Evolutionary conservation across 2,797 vertebrate genomes (phyloP).

Genomic region (Macropus fuliginosus): DNA sequence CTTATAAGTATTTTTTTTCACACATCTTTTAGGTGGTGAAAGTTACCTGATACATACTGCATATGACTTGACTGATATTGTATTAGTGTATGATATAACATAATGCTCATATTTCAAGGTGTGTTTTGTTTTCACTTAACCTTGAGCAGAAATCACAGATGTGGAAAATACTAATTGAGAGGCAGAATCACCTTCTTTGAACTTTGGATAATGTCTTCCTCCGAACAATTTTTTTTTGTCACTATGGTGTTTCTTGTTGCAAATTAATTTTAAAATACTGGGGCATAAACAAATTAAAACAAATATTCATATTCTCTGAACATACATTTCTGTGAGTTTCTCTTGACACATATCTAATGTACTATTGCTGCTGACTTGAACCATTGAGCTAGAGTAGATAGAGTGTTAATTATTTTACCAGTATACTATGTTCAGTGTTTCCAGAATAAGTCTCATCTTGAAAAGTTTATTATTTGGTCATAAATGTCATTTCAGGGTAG

Average conservation of each 20-base stretch:
- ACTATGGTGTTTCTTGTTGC: neutral
- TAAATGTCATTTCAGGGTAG: neutral
- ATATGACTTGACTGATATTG: neutral
- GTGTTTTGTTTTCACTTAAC: neutral
- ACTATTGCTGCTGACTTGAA: conserved; percentile 8
- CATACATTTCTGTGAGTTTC: conserved; percentile 18
- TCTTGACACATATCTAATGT: neutral
- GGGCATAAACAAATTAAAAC: neutral
- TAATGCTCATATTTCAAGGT: neutral
- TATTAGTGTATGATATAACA: neutral
- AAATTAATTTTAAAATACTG: neutral
- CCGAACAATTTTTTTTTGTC: neutral
- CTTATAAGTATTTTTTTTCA: neutral
- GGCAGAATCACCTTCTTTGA: neutral
- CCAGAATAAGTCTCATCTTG: neutral
- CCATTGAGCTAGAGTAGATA: neutral
- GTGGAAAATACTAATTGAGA: neutral
- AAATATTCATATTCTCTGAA: conserved; percentile 13
- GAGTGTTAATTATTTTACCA: conserved; percentile 7
- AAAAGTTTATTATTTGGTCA: neutral
- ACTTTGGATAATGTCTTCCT: neutral
- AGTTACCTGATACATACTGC: neutral
- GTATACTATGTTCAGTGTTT: neutral
- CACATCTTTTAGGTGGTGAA: neutral
- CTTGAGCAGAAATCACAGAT: neutral